Base-by-base conservation (phyloP, 2,113 vertebrate species). In the Proterorhinus semilunaris region DNA sequence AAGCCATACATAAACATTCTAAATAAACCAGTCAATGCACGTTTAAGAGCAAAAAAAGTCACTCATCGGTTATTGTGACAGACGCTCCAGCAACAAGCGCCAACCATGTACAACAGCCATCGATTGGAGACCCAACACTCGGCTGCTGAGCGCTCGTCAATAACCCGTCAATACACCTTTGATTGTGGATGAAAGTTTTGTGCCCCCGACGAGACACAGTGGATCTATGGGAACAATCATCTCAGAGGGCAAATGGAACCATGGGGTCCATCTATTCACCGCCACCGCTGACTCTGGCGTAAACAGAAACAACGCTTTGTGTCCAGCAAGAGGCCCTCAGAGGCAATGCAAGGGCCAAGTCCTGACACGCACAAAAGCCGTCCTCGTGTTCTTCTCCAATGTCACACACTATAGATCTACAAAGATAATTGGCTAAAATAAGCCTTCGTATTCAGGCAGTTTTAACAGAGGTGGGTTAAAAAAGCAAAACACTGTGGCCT, bases 141-240 rank as follows among this genome's bases (percentile, higher is more conserved):
- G 82, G 91, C 83, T 66, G 81, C 65, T 72, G 86, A 87, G 79
- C 46, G 83, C 74, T 87, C 84, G 78, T 89, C 90, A 86, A 88
- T 79, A 83, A 80, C 27, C 80, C 79, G 90, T 93, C 93, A 88
- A 93, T 93, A 87, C 73, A 47, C 83, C 78, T 83, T 87, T 92
- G 89, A 89, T 88, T 87, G 88, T 89, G 87, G 86, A 83, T 82
- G 80, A 90, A 83, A 90, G 88, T 88, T 90, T 84, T 88, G 85
- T 86, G 82, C 79, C 84, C 64, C 71, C 83, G 80, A 87, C 82
- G 79, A 87, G 78, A 84, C 75, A 87, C 76, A 74, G 65, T 51
- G 62, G 75, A 91, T 91, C 90, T 87, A 92, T 90, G 84, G 47
- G 82, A 82, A 86, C 89, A 90, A 89, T 90, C 82, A 84, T 73